These are phyloP conservation scores for Autographa gamma DNA, from an alignment of 2,888 invertebrate species.

Conservation along the genomic window DNA sequence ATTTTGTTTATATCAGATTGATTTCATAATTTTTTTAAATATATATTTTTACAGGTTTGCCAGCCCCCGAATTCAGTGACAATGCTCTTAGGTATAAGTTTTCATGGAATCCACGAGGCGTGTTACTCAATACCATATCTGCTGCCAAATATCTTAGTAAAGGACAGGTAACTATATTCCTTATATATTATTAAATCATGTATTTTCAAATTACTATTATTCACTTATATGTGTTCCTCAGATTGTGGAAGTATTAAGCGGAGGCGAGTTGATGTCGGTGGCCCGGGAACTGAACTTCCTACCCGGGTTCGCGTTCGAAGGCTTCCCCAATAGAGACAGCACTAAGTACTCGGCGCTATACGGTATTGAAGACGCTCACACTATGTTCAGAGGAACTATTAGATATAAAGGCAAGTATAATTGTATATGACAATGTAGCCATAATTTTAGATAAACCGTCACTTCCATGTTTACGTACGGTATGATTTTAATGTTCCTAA, in stretches of 20 bases:
- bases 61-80: conserved; percentile 98
- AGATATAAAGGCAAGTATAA: conserved; percentile 91
- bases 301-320: conserved; percentile 98
- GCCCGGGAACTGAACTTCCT: conserved; percentile 95
- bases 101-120: conserved; percentile 99
- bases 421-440: too few species aligned
- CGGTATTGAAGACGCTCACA: conserved; percentile 95
- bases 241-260: conserved; percentile 96
- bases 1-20: too few species aligned
- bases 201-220: not conserved
- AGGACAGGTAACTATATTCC: conserved; percentile 90
- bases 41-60: conserved; percentile 91
- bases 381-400: conserved; percentile 97
- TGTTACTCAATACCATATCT: conserved; percentile 96
- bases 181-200: not conserved
- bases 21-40: too few species aligned
- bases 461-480: too few species aligned
- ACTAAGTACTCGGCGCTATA: conserved; percentile 96
- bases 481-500: too few species aligned
- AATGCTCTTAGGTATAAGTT: conserved; percentile 97
- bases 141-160: conserved; percentile 95
- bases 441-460: too few species aligned
- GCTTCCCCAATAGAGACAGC: conserved; percentile 99
- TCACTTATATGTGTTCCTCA: conserved; percentile 62
- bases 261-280: conserved; percentile 96